phyloP scores from a whole-genome alignment of 2,888 invertebrate species.

The Siphonodentalium dalli region DNA sequence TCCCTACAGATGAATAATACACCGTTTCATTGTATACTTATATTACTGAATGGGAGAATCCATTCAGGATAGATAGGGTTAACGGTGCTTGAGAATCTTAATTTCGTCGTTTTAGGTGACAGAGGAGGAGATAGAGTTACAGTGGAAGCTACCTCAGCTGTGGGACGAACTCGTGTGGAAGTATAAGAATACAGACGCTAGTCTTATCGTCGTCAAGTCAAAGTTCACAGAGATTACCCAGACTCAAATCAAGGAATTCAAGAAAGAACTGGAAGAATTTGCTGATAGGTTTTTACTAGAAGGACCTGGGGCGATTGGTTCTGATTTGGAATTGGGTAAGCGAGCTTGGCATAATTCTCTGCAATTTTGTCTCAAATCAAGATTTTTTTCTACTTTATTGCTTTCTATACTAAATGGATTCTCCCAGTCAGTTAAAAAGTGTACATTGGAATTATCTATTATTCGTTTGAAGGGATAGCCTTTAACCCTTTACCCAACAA shows the following conservation, averaged over 20 bases:
- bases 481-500: too few relatives aligned
- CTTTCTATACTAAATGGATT: too few relatives aligned
- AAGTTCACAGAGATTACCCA: conserved; percentile 84
- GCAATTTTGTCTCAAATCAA: neutral
- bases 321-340: conserved; percentile 78
- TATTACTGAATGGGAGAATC: too few relatives aligned
- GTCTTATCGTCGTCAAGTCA: conserved; percentile 76
- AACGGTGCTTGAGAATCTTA: too few relatives aligned
- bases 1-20: too few relatives aligned
- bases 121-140: conserved; percentile 56
- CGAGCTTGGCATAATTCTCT: conserved; percentile 3
- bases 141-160: conserved; percentile 48
- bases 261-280: conserved; percentile 72
- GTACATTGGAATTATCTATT: too few relatives aligned
- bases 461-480: too few relatives aligned
- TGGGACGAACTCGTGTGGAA: conserved; percentile 64
- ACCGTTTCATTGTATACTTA: too few relatives aligned
- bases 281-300: conserved; percentile 76
- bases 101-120: conserved; percentile 51
- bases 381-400: neutral
- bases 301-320: conserved; percentile 83
- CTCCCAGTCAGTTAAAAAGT: too few relatives aligned
- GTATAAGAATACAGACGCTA: conserved; percentile 65
- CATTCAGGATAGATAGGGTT: too few relatives aligned
- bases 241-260: conserved; percentile 77